A percentile compares a stretch with the other conserved stretches of the same genome.
phyloP scores from a whole-genome alignment of 2,113 vertebrate genomes.

The Tonatia bakeri region DNA sequence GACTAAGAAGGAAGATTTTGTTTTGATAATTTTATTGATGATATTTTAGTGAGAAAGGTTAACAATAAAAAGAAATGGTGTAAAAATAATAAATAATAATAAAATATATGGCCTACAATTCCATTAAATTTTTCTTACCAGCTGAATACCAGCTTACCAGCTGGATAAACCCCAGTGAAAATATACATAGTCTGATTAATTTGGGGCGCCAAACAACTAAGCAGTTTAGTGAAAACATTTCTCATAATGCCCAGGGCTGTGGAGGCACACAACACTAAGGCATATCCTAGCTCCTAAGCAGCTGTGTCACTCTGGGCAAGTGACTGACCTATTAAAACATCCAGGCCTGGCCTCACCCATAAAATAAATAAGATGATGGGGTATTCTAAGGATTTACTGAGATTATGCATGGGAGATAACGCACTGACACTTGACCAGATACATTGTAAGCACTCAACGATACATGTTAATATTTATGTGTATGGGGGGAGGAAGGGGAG shows the following conservation, averaged over 20 bases:
- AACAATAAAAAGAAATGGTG: slow-evolving; percentile 48
- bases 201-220: slow-evolving; percentile 1
- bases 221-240: slow-evolving; percentile 26
- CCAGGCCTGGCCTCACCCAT: background rate
- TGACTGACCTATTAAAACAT: background rate
- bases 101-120: slow-evolving; percentile 29
- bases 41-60: slow-evolving; percentile 29
- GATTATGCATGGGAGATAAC: background rate
- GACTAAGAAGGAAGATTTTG: background rate
- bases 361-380: background rate
- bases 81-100: slow-evolving; percentile 45
- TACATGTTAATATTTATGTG: background rate
- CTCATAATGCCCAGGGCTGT: background rate
- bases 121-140: slow-evolving; percentile 58
- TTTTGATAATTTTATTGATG: slow-evolving; percentile 14
- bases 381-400: background rate
- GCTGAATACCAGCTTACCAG: slow-evolving; percentile 16
- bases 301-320: background rate
- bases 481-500: background rate
- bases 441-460: background rate
- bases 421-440: background rate
- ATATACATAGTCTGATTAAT: slow-evolving; percentile 56
- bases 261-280: background rate
- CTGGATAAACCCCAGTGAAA: slow-evolving; percentile 56
- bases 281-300: background rate